Base-by-base conservation (phyloP, 1,140 invertebrate genomes). In the Chrysoperla carnea region DNA sequence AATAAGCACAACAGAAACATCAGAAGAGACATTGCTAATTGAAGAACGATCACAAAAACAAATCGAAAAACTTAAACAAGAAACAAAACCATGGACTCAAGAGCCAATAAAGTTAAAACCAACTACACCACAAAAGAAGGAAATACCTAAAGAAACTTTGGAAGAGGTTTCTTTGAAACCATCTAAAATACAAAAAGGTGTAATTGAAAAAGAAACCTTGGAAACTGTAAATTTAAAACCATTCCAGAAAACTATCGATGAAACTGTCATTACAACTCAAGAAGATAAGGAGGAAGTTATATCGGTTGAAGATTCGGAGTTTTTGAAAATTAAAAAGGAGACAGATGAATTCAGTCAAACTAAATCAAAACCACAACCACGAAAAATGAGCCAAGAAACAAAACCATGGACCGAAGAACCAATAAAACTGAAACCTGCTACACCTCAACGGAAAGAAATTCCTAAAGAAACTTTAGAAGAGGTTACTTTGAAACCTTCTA, bases 81-180 rank as follows among this genome's bases (percentile, higher is more conserved):
- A 56, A 42, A 42, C 37, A 41, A 42, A 50, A 42, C 62, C 64
- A 11, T 67, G 65, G 64, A 65, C 53, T 11, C 52, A 64, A 40
- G 56, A 66, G 51, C 54, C 52, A 48, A 51, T 62, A 29, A 53
- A 50, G 23, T 35, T 68, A 3, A 64, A 62, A 41, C 56, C 53
- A 45, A 48, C 57, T 1, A 55, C 53, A 46, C 52, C 54, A 36
- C 48, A 61, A 40, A 55, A 42, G 14, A 67, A 64, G 48, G 56
- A 59, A 50, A 47, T 60, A 27, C 51, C 49, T 1, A 68, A 63
- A 52, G 60, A 67, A 46, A 51, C 45, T 0, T 1, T 64, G 6
- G 63, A 68, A 48, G 49, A 53, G 9, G 50, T 65, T 6, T 38
- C 56, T 37, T 50, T 75, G 9, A 73, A 75, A 50, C 68, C 67